These are phyloP conservation scores for Danio aesculapii DNA, from an alignment of 2,797 vertebrate species.

Conservation along the genomic window DNA sequence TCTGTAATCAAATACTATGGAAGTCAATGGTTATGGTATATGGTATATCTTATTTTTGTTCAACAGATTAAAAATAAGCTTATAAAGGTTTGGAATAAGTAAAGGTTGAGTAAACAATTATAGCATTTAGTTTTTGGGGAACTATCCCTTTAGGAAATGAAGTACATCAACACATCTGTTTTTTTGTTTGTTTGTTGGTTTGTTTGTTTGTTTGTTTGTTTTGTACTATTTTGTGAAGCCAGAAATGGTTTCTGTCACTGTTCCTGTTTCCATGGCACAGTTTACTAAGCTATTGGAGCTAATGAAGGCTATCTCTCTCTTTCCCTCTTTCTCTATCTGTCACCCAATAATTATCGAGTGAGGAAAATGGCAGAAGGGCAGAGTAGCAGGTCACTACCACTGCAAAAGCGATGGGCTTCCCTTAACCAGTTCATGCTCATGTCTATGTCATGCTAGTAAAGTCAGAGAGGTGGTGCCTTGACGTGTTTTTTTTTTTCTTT, in stretches of 20 bases:
- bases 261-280: slow-evolving; percentile 41
- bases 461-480: neutral
- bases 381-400: slow-evolving; percentile 49
- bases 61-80: no score
- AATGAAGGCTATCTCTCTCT: slow-evolving; percentile 33
- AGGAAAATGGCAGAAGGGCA: slow-evolving; percentile 38
- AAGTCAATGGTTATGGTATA: no score
- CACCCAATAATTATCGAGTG: slow-evolving; percentile 56
- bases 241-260: slow-evolving; percentile 48
- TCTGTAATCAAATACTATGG: no score
- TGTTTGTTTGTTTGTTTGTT: no score
- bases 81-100: no score
- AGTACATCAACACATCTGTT: no score
- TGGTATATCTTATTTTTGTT: no score
- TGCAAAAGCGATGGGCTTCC: slow-evolving; percentile 44
- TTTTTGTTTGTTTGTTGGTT: neutral
- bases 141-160: no score
- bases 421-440: slow-evolving; percentile 39
- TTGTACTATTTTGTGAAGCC: slow-evolving; percentile 13
- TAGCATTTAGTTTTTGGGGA: no score
- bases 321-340: neutral
- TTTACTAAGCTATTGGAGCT: slow-evolving; percentile 49
- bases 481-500: slow-evolving; percentile 31
- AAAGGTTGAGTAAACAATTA: no score
- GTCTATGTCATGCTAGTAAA: slow-evolving; percentile 41